Base-by-base conservation (phyloP, 2,797 vertebrate genomes). In the Xiphophorus birchmanni region DNA sequence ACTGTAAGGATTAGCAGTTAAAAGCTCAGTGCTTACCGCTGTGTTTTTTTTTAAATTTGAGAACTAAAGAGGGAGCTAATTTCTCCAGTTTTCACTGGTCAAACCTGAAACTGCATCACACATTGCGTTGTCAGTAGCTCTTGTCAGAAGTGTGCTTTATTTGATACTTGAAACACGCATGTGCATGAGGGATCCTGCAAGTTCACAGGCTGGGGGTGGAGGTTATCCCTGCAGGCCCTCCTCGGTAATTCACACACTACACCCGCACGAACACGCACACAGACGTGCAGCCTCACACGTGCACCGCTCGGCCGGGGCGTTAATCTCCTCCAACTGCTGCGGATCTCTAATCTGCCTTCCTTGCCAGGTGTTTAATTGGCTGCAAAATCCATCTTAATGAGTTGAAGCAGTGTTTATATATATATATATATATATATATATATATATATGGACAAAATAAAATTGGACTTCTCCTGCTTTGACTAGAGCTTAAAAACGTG, bases 241-340 rank as follows among this genome's bases (percentile, higher is more conserved):
- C 65, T 91, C 90, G 81, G 83, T 86, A 92, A 91, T 88, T 88
- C 90, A 90, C 90, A 89, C 87, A 82, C 77, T 79, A 72, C 73
- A 73, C 74, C 75, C 26, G 67, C 67, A 84, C 69, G n/a, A 37
- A 77, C 73, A n/a, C 29, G 40, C 73, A 52, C 81, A 80, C 76
- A n/a, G 73, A 72, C 81, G 45, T 75, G 80, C 86, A 77, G 76
- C 37, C 58, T 60, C 15, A 72, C 89, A 87, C 75, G 76, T 84
- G 90, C 29, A 1, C 73, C 32, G 18, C 88, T 80, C 88, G 58
- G 76, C 83, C 79, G 2, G 2, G 29, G 83, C 77, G 82, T 80
- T 91, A 94, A 94, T 94, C 91, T 93, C 86, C 91, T 87, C 90
- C 91, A 90, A 92, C 92, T 91, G 91, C 93, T 88, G 89, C 44